Base-by-base conservation (phyloP, 1,140 invertebrate genomes). In the Carcinoscorpius rotundicauda region DNA sequence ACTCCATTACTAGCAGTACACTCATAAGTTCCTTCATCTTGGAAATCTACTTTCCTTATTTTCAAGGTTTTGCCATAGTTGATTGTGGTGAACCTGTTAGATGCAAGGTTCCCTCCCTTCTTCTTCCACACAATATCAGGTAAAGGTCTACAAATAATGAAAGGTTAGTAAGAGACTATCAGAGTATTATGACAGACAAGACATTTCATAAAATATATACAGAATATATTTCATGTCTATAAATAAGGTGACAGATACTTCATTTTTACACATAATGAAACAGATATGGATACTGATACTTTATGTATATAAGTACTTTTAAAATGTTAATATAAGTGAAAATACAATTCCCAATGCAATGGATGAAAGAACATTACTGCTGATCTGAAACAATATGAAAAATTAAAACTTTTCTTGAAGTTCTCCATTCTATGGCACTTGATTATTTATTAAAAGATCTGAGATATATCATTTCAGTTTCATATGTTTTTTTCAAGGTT, bases 51-150 rank as follows among this genome's bases (percentile, higher is more conserved):
- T 70, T 88, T 83, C 69, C 86, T 86, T 68, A 97, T 93, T 10
- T 91, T 80, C 62, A 97, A 78, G 6, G 90, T 93, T 78, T 96
- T 96, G 4, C 93, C 93, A 78, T 93, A 96, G 78, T 95, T 91
- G 57, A 75, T 73, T 67, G 89, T 87, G 1, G 84, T 86, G 59
- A 92, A 82, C 49, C 89, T 80, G 73, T 91, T 88, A 50, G 73
- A 75, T 53, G 62, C 60, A 8, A 74, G 64, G 8, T 52, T 64
- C 9, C 68, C 61, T 0, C 88, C 88, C 75, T 90, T 82, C 79
- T 93, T 93, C 61, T 79, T 83, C 93, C 93, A 97, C 52, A 71
- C 70, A 61, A 82, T 80, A 66, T 80, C 75, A 5, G 81, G 81
- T 49, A 81, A 71, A 9, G 81, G 81, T 49, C 79, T 80, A 67